Evolutionary conservation across 2,888 invertebrate genomes (phyloP), one percentile per base, ranked within the genome.

Genomic region (Drosophila setosimentum): DNA sequence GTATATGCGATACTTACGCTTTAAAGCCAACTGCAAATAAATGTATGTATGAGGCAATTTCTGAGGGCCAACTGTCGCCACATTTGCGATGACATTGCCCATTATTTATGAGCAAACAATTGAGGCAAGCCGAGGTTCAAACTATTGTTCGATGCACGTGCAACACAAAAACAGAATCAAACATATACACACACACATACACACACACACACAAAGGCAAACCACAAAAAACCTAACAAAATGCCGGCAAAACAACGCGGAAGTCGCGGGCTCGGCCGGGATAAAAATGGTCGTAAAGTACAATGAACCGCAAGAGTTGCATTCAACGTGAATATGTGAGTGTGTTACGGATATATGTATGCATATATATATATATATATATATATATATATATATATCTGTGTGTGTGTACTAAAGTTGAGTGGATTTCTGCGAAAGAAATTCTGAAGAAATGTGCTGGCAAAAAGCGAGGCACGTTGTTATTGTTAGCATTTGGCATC

Each of bases 21-120:
- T 74, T 74, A 69, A 74, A 67, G 53, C 65, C 67, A 40, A 70
- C 64, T 68, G 57, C 55, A 71, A 54, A 45, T 57, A 55, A 13
- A 7, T 37, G 27, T 55, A 53, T 32, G 48, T 11, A 42, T 58
- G 59, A 42, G 57, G 63, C 76, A 66, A 80, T 76, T 83, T 83
- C 76, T 80, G 68, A 59, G 76, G 64, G 80, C 80, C 78, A 80
- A 76, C 80, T 78, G 78, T 69, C 82, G 67, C 73, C 68, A 82
- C 68, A 68, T 64, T 73, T 59, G 63, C 66, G 67, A 66, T 83
- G 82, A 82, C 80, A 79, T 73, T 78, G 79, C 63, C 68, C 76
- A 84, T 85, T 77, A 89, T 85, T 85, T 89, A 85, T 83, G 78
- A 63, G 66, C 89, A 83, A 85, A 89, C 89, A 89, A 89, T 85